These are phyloP conservation scores for Ridgeia piscesae DNA, from an alignment of 1,140 invertebrate species.

Conservation along the genomic window DNA sequence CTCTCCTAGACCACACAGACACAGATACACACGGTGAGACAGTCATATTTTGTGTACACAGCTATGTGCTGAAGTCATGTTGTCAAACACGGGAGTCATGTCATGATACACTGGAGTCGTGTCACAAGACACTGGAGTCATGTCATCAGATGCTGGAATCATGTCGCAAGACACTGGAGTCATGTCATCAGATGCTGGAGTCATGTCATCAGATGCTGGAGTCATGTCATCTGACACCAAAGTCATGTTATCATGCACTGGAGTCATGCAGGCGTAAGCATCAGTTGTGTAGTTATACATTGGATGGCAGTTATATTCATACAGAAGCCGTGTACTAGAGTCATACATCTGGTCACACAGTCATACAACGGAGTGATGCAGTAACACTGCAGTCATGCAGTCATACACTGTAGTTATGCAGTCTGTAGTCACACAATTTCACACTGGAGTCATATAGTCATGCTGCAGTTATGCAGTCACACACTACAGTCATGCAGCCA, in stretches of 20 bases:
- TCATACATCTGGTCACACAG: background rate
- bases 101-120: too few species aligned
- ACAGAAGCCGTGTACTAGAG: too few species aligned
- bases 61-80: too few species aligned
- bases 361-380: background rate
- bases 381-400: background rate
- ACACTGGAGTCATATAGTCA: background rate
- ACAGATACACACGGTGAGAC: too few species aligned
- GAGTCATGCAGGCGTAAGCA: background rate
- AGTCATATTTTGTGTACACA: too few species aligned
- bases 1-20: constrained; percentile 59
- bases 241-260: background rate
- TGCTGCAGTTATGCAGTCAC: background rate
- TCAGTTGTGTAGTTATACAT: too few species aligned
- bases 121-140: too few species aligned
- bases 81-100: too few species aligned
- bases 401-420: background rate
- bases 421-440: background rate
- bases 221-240: background rate
- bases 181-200: background rate
- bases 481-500: background rate
- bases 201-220: background rate
- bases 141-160: too few species aligned
- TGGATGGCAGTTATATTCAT: too few species aligned
- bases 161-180: too few species aligned